Evolutionary conservation across 1,140 invertebrate species (phyloP).

Genomic region (Phenacoccus solenopsis): DNA sequence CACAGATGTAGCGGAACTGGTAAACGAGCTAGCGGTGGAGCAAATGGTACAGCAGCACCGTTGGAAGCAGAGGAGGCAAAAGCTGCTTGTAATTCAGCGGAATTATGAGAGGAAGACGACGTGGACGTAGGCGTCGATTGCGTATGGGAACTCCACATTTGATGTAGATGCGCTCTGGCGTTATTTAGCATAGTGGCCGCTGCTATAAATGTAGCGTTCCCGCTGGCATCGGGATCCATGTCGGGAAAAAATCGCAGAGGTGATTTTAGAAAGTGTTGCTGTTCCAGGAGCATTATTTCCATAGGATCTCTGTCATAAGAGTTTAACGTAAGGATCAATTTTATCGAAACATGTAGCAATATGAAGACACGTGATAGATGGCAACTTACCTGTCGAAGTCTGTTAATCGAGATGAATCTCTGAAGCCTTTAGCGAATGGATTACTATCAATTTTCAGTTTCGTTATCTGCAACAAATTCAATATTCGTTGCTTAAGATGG

Average conservation of each 20-base stretch:
- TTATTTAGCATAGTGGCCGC: slow-evolving; percentile 5
- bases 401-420: slow-evolving; percentile 64
- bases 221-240: background rate
- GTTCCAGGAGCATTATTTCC: slow-evolving; percentile 11
- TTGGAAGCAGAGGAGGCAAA: background rate
- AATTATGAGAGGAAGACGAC: background rate
- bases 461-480: slow-evolving; percentile 40
- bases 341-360: no score
- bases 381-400: slow-evolving; percentile 64
- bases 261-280: slow-evolving; percentile 11
- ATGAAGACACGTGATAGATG: no score
- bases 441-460: slow-evolving; percentile 77
- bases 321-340: no score
- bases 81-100: background rate
- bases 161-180: background rate
- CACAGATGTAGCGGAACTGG: slow-evolving; percentile 10
- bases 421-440: slow-evolving; percentile 72
- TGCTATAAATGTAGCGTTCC: background rate
- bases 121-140: background rate
- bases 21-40: slow-evolving; percentile 9
- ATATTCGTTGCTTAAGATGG: no score
- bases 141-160: slow-evolving; percentile 1
- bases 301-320: slow-evolving; percentile 12
- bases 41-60: slow-evolving; percentile 11
- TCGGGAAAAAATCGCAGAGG: slow-evolving; percentile 6